phyloP scores from a whole-genome alignment of 2,113 vertebrate genomes.

The Chaetorhynchus papuensis region DNA sequence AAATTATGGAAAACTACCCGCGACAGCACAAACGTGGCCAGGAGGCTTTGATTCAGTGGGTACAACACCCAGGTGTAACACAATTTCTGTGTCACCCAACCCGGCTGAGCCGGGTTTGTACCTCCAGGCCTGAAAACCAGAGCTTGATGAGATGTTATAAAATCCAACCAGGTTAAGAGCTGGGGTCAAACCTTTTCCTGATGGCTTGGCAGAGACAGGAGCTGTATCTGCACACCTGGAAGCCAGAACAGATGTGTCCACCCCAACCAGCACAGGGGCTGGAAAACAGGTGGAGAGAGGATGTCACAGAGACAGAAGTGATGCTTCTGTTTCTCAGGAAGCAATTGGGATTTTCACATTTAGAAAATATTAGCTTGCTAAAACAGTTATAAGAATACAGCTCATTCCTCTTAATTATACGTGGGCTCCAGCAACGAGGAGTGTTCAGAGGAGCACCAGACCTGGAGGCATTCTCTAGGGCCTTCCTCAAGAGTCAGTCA shows the following conservation, averaged over 20 bases:
- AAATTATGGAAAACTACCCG: not conserved
- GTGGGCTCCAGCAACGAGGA: not conserved
- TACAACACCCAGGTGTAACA: not conserved
- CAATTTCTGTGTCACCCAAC: not conserved
- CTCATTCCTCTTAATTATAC: not conserved
- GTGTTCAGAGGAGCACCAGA: not conserved
- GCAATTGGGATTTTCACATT: not conserved
- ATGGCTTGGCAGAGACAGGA: not conserved
- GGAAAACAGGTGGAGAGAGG: not conserved
- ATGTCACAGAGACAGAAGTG: not conserved
- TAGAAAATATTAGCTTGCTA: not conserved
- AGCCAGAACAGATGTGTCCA: not conserved
- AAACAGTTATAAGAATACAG: not conserved
- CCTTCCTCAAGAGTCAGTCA: not conserved
- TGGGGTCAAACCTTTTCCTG: not conserved
- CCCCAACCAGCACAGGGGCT: rapidly evolving
- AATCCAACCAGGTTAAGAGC: rapidly evolving
- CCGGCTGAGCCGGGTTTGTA: not conserved
- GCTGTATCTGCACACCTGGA: rapidly evolving
- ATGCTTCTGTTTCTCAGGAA: not conserved
- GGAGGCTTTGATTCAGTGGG: not conserved
- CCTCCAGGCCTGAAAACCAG: not conserved
- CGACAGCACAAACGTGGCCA: not conserved
- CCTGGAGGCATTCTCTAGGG: not conserved
- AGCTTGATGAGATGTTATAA: not conserved